Evolutionary conservation across 2,113 vertebrate species (phyloP).

Genomic region (Myrmecophaga tridactyla): DNA sequence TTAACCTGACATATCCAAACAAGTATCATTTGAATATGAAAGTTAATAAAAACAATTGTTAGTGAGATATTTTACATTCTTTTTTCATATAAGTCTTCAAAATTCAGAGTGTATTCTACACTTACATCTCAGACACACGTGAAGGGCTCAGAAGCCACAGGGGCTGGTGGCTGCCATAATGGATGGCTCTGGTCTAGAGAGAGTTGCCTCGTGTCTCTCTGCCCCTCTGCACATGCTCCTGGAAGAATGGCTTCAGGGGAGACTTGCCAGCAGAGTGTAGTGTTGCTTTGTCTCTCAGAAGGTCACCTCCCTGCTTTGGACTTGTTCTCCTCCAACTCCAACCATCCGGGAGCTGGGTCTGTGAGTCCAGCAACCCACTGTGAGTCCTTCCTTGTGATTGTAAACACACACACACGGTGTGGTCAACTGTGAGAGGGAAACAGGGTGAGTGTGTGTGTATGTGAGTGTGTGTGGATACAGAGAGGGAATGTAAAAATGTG

Average conservation of each 20-base stretch:
- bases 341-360: accelerated
- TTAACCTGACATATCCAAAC: neutral
- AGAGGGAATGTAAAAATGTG: no score
- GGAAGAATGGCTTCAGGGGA: accelerated
- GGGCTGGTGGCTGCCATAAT: neutral
- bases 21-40: neutral
- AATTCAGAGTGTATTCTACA: neutral
- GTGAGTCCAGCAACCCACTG: neutral
- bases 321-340: neutral
- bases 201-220: accelerated
- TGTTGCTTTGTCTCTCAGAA: neutral
- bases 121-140: accelerated
- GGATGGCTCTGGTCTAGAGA: accelerated
- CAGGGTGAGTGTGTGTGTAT: neutral
- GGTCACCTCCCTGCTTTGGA: accelerated
- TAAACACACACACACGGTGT: neutral
- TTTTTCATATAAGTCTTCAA: neutral
- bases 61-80: neutral
- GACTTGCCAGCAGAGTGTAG: accelerated
- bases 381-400: neutral
- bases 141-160: accelerated
- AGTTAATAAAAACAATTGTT: neutral
- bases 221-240: neutral
- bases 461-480: neutral
- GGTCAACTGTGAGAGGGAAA: neutral